These are phyloP conservation scores for Aethina tumida DNA, from an alignment of 1,140 invertebrate species.

Conservation along the genomic window DNA sequence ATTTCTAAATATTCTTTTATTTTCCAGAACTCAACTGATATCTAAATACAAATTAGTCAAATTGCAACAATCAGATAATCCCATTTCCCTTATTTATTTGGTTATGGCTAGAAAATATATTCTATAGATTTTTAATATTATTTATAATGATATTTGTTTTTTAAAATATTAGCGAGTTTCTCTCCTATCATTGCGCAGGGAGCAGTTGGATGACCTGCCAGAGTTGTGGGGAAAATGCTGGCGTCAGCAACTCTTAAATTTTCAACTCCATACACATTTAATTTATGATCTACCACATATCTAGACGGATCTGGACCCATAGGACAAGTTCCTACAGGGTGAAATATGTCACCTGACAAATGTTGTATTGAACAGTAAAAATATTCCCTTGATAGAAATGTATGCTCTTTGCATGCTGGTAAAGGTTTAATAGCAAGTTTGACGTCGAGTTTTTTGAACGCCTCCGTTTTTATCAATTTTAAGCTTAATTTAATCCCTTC, in stretches of 20 bases:
- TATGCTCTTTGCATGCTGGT: conserved; percentile 11
- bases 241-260: conserved; percentile 61
- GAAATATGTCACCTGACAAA: conserved; percentile 51
- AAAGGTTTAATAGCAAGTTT: conserved; percentile 34
- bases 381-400: conserved; percentile 45
- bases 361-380: conserved; percentile 52
- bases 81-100: no score
- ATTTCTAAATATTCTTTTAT: no score
- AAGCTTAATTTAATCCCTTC: conserved; percentile 34
- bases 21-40: no score
- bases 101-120: no score
- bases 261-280: conserved; percentile 52
- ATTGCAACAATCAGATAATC: no score
- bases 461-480: conserved; percentile 10
- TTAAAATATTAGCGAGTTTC: conserved; percentile 54
- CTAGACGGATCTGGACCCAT: conserved; percentile 54
- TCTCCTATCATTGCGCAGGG: conserved; percentile 63
- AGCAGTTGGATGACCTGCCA: conserved; percentile 59
- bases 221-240: conserved; percentile 60
- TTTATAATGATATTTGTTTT: no score
- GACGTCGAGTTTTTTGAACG: conserved; percentile 29
- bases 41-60: no score
- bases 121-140: no score
- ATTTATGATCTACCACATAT: conserved; percentile 49
- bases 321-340: conserved; percentile 61